Percentiles rank a stretch among this genome's conserved stretches.
phyloP scores from a whole-genome alignment of 2,797 vertebrate species.

The Chiloscyllium punctatum region DNA sequence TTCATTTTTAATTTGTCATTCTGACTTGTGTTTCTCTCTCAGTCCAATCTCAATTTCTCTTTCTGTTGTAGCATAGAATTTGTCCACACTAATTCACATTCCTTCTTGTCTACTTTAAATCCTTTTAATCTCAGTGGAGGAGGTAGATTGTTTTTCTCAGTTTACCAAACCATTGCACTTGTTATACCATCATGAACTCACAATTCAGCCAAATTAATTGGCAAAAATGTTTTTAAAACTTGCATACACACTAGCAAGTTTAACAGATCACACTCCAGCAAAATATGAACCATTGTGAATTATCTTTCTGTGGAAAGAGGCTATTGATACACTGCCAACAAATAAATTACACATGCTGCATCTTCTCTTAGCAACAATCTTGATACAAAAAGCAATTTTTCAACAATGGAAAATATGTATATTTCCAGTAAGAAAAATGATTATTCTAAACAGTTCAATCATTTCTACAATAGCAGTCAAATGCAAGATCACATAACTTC shows the following conservation, averaged over 20 bases:
- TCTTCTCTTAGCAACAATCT: background rate
- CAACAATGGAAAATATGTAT: background rate
- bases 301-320: background rate
- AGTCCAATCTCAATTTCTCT: background rate
- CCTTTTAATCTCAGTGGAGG: background rate
- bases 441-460: background rate
- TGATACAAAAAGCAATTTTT: background rate
- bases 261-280: background rate
- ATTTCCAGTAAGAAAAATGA: background rate
- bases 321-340: background rate
- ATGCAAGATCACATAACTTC: background rate
- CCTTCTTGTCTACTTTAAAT: background rate
- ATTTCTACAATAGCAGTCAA: background rate
- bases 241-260: background rate
- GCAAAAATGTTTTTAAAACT: background rate
- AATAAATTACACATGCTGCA: background rate
- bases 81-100: background rate
- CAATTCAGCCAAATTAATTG: background rate
- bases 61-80: background rate
- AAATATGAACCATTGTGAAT: background rate
- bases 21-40: background rate
- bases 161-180: background rate
- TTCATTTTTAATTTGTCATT: background rate
- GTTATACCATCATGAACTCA: background rate
- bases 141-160: background rate